Base-by-base conservation (phyloP, 2,113 vertebrate genomes). In the Pseudolaguvia tuberculata region DNA sequence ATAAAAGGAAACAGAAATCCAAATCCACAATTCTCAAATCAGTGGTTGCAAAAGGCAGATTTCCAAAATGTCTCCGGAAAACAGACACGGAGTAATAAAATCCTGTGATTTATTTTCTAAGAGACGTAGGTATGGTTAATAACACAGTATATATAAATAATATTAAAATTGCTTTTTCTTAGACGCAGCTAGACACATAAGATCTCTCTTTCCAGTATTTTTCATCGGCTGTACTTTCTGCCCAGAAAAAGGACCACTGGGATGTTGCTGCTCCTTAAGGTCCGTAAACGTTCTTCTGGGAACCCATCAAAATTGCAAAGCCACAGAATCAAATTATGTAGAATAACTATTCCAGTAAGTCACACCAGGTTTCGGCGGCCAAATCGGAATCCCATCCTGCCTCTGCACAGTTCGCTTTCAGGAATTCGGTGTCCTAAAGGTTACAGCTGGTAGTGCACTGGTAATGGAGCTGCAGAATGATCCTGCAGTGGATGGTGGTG, bases 331-430 rank as follows among this genome's bases (percentile, higher is more conserved):
- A 77, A 59, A 77, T 77, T 80, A 76, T 72, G 79, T 63, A 74
- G 79, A 65, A 80, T 75, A 78, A 82, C 61, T 68, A 76, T 70
- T 70, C 66, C 76, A 69, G 79, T 71, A 84, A 81, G 73, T 79
- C 77, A 77, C 63, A 78, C 79, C 61, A 56, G 74, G 70, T 75
- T 79, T 79, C 73, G 42, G 80, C 65, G 20, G 53, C 71, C 75
- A 75, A 71, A 72, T 78, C 57, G 75, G 76, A 79, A 75, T 35
- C 35, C 63, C 65, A 31, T 61, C 48, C 47, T 42, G 50, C 72
- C 79, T 84, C 78, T 55, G 70, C 73, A 65, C 69, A 80, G 72
- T 66, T 15, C 53, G 61, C 72, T 3, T 35, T 3, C 39, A 42
- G 39, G 1, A 42, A 42, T 42, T 42, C 39, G 39, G 39, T 42